Conservation (phyloP, 1,140 invertebrate species). For the Tribolium madens region DNA sequence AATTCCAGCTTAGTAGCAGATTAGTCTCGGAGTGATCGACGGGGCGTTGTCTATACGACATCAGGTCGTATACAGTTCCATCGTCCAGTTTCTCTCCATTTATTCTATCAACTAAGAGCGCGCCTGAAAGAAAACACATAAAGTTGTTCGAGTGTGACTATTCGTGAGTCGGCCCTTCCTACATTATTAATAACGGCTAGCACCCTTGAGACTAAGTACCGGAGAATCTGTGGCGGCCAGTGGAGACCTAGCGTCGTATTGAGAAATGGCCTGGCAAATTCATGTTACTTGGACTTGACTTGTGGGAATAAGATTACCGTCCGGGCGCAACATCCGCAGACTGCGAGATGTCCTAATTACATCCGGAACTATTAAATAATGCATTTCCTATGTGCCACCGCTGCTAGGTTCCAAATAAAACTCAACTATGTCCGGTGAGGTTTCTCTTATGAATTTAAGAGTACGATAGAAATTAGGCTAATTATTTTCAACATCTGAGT, state of each 20-base stretch:
- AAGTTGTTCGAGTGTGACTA: constrained; percentile 53
- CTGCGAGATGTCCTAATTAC: constrained; percentile 57
- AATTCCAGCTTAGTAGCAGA: background rate
- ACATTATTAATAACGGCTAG: constrained; percentile 58
- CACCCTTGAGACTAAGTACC: constrained; percentile 48
- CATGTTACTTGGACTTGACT: constrained; percentile 52
- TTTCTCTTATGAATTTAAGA: constrained; percentile 30
- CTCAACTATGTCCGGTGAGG: constrained; percentile 21
- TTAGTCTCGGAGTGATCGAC: constrained; percentile 27
- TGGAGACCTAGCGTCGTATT: constrained; percentile 51
- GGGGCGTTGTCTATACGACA: constrained; percentile 10
- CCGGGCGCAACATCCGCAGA: constrained; percentile 46
- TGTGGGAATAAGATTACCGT: constrained; percentile 56
- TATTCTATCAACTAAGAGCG: constrained; percentile 53
- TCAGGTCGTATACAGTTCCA: background rate
- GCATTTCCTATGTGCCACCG: constrained; percentile 49
- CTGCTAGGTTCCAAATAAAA: constrained; percentile 33
- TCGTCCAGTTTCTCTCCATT: constrained; percentile 31
- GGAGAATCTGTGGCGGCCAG: constrained; percentile 54
- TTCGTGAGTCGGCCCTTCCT: constrained; percentile 45
- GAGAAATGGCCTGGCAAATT: constrained; percentile 60
- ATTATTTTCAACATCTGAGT: constrained; percentile 15
- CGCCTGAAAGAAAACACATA: constrained; percentile 50
- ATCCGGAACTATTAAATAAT: constrained; percentile 54
- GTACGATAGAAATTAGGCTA: constrained; percentile 19